Evolutionary conservation across 2,113 vertebrate genomes (phyloP).

Genomic region (Elanus axillaris): DNA sequence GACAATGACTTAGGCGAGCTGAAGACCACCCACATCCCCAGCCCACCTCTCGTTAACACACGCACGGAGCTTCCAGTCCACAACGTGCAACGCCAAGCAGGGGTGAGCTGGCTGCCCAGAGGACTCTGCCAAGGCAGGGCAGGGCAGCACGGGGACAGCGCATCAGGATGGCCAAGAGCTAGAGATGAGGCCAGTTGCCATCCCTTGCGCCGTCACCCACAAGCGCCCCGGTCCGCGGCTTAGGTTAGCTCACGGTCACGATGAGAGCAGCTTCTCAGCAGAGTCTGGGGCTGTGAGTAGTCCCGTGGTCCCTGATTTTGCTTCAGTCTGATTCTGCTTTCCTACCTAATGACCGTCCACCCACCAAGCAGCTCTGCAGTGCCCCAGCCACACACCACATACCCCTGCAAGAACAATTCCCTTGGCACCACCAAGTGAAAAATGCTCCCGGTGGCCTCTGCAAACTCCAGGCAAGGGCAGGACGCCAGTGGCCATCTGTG

Average conservation of each 20-base stretch:
- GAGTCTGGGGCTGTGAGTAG: neutral
- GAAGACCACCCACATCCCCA: neutral
- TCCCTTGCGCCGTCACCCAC: neutral
- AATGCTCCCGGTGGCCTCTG: neutral
- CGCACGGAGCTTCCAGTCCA: accelerated
- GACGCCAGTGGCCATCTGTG: neutral
- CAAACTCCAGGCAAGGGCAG: neutral
- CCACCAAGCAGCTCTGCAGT: neutral
- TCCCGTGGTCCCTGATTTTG: neutral
- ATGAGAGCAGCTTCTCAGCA: neutral
- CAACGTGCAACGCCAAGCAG: accelerated
- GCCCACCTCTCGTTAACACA: accelerated
- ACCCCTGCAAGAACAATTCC: neutral
- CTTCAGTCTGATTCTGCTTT: neutral
- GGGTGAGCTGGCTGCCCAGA: accelerated
- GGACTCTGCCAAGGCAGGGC: neutral
- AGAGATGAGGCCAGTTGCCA: neutral
- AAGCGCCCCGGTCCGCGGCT: neutral
- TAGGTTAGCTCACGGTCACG: accelerated
- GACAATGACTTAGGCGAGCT: neutral
- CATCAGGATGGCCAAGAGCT: neutral
- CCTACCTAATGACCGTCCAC: neutral
- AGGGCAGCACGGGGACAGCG: accelerated
- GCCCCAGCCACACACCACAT: neutral
- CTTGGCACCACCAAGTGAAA: neutral